Percentiles rank a stretch among this genome's conserved stretches.
phyloP scores from a whole-genome alignment of 2,797 vertebrate genomes.

The Spea hammondii region DNA sequence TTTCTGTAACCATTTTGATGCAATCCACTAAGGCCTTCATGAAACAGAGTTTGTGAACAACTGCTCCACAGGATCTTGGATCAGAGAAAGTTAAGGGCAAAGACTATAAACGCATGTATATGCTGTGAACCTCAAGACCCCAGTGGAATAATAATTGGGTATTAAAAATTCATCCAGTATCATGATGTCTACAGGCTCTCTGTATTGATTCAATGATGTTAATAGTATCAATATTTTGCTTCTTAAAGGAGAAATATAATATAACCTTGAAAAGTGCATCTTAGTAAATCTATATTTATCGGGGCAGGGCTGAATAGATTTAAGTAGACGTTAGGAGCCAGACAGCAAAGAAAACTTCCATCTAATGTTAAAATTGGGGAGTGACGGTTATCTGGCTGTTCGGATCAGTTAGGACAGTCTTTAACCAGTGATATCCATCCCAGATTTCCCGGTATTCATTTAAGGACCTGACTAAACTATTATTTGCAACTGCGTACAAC shows the following conservation, averaged over 20 bases:
- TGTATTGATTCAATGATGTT: not conserved
- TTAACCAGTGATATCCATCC: too few relatives aligned
- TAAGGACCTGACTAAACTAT: too few relatives aligned
- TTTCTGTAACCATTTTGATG: not conserved
- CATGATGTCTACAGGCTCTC: not conserved
- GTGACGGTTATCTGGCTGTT: too few relatives aligned
- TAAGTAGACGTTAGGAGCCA: too few relatives aligned
- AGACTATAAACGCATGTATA: not conserved
- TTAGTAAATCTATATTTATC: too few relatives aligned
- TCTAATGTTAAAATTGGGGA: too few relatives aligned
- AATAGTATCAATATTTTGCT: not conserved
- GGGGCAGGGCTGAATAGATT: too few relatives aligned
- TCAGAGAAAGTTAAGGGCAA: not conserved
- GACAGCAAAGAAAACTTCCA: too few relatives aligned
- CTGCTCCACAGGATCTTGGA: not conserved
- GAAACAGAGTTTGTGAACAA: not conserved
- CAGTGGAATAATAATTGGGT: not conserved
- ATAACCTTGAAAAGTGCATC: not conserved
- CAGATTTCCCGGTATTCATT: too few relatives aligned
- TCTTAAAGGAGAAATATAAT: not conserved
- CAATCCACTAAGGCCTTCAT: not conserved
- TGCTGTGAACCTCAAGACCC: not conserved
- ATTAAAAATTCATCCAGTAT: not conserved
- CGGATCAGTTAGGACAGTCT: too few relatives aligned
- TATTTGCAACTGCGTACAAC: too few relatives aligned